Base-by-base conservation (phyloP, 2,888 invertebrate genomes). In the Lypha dubia region DNA sequence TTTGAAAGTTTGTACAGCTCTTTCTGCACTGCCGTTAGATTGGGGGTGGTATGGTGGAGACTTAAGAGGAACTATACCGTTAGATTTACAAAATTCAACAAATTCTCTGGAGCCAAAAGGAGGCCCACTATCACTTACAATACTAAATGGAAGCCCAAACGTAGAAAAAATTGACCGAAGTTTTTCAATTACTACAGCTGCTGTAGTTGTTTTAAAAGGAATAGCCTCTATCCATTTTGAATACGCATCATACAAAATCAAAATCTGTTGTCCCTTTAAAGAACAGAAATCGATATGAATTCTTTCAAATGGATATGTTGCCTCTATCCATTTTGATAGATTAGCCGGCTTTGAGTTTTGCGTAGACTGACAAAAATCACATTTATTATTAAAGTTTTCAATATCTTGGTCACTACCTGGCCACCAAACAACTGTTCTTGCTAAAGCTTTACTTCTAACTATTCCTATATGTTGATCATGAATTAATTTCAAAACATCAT, bases 391-490 rank as follows among this genome's bases (percentile, higher is more conserved):
- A 28, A 67, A 85, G 0, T 75, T 63, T 76, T 89, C 89, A 44
- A 90, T 89, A 20, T 89, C 88, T 1, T 84, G 53, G 76, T 90
- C 88, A 32, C 89, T 83, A 8, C 83, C 84, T 20, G 89, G 88
- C 89, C 89, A 89, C 87, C 86, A 90, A 28, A 89, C 86, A 84
- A 88, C 85, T 11, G 86, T 81, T 46, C 88, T 70, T 1, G 89
- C 89, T n/a, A 89, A 58, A n/a, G 86, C 82, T 86, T 90, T 89
- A 86, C 88, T 89, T 79, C 88, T 84, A 4, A 88, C 88, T 13
- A 90, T 87, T 17, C 89, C 89, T 17, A 87, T 83, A 79, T 90
- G 89, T n/a, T 87, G 82, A 13, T 49, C 76, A 86, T 88, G 89
- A 8, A 89, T 75, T 22, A 84, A 62, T 17, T 84, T 58, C 15